phyloP scores from a whole-genome alignment of 2,888 invertebrate species.

The Cantharis lateralis region DNA sequence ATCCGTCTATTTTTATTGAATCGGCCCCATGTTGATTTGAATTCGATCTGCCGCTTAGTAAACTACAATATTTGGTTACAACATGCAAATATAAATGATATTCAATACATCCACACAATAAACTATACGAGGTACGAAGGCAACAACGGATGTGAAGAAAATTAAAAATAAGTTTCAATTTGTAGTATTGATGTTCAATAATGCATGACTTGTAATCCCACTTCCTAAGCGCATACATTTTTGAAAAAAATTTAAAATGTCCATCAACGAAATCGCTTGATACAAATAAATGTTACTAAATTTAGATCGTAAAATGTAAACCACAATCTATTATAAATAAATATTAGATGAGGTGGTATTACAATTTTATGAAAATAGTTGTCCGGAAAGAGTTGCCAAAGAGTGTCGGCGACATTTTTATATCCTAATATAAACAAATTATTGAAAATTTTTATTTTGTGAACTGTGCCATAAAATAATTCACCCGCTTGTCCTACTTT shows the following conservation, averaged over 20 bases:
- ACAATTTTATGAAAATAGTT: slow-evolving; percentile 8
- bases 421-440: neutral
- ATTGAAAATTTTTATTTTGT: neutral
- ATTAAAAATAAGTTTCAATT: neutral
- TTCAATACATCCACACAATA: neutral
- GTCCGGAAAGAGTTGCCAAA: neutral
- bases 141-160: neutral
- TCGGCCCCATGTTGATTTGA: neutral
- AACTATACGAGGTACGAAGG: neutral
- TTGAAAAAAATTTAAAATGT: neutral
- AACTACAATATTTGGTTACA: neutral
- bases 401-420: neutral
- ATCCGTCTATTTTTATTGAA: neutral
- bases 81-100: neutral
- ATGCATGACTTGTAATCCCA: neutral
- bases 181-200: neutral
- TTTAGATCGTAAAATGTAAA: slow-evolving; percentile 19
- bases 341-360: slow-evolving; percentile 17
- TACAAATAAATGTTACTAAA: slow-evolving; percentile 21
- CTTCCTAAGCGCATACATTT: neutral
- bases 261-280: slow-evolving; percentile 4
- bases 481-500: neutral
- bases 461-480: neutral
- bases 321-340: slow-evolving; percentile 21
- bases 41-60: neutral